Evolutionary conservation across 2,797 vertebrate genomes (phyloP).

Genomic region (Nannoperca obscura): DNA sequence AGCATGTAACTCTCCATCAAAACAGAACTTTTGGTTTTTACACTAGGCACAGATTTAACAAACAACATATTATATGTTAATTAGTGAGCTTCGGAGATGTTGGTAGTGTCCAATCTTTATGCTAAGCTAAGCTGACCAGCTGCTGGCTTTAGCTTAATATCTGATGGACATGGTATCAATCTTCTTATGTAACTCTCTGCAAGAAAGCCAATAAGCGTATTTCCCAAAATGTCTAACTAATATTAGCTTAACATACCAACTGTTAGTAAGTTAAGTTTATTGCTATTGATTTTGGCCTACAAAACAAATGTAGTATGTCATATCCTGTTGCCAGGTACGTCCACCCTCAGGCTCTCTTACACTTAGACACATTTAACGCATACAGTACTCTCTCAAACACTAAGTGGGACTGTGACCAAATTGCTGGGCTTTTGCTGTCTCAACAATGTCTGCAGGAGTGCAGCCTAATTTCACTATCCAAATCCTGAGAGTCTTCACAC

Average conservation of each 20-base stretch:
- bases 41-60: too few species aligned
- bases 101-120: neutral
- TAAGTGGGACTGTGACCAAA: neutral
- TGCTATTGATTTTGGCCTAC: neutral
- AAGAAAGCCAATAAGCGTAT: neutral
- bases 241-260: neutral
- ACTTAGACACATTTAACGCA: neutral
- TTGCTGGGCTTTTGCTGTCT: constrained; percentile 12
- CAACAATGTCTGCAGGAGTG: constrained; percentile 5
- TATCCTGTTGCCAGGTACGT: neutral
- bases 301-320: neutral
- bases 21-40: too few species aligned
- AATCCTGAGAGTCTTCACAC: constrained; percentile 10
- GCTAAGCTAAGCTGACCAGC: neutral
- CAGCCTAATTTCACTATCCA: constrained; percentile 30
- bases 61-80: neutral
- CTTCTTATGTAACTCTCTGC: neutral
- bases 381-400: neutral
- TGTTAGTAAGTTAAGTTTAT: neutral
- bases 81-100: neutral
- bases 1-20: neutral
- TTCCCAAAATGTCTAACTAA: neutral
- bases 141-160: neutral
- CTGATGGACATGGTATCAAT: neutral
- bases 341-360: neutral